phyloP scores from a whole-genome alignment of 2,113 vertebrate species.

The Cariama cristata region DNA sequence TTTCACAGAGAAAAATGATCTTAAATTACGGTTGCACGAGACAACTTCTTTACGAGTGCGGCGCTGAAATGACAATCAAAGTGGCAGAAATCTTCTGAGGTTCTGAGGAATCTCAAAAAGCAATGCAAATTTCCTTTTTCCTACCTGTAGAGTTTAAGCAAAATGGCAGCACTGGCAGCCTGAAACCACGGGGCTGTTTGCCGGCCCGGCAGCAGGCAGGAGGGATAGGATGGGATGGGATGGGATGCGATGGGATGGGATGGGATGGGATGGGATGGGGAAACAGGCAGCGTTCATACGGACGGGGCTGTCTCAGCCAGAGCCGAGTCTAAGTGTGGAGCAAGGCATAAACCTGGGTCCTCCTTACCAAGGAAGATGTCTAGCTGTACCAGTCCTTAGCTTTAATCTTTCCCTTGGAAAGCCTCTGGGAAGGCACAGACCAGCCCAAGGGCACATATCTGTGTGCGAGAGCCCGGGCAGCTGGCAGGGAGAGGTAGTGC shows the following conservation, averaged over 20 bases:
- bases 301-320: not conserved
- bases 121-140: not conserved
- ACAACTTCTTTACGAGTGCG: too few species aligned
- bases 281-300: accelerated
- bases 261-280: too few species aligned
- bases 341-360: not conserved
- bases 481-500: not conserved
- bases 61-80: not conserved
- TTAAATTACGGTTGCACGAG: not conserved
- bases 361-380: not conserved
- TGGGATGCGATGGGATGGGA: too few species aligned
- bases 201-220: too few species aligned
- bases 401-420: not conserved
- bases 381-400: not conserved
- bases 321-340: not conserved
- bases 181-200: not conserved
- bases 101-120: not conserved
- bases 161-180: not conserved
- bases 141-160: too few species aligned
- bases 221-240: too few species aligned
- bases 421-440: not conserved
- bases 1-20: not conserved
- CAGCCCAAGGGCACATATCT: not conserved
- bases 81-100: not conserved
- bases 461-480: not conserved